A percentile compares a stretch with the other conserved stretches of the same genome.
phyloP scores from a whole-genome alignment of 2,888 invertebrate species.

The Cynaeus angustus region DNA sequence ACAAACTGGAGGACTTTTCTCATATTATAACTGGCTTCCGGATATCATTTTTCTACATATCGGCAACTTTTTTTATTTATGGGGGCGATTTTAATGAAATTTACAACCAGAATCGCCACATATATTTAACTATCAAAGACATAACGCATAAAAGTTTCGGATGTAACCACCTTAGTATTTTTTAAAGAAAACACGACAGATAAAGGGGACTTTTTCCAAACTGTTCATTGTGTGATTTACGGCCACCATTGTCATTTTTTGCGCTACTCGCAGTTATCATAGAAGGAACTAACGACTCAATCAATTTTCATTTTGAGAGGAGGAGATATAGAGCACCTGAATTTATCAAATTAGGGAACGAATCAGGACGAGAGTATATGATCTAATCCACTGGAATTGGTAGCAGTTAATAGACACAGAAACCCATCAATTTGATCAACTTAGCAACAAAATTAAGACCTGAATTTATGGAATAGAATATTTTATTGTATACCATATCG shows the following conservation, averaged over 20 bases:
- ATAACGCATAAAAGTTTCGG: slow-evolving; percentile 30
- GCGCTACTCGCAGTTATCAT: slow-evolving; percentile 18
- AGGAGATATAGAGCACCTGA: slow-evolving; percentile 20
- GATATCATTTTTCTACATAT: slow-evolving; percentile 19
- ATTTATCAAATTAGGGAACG: slow-evolving; percentile 20
- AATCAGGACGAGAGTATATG: too few relatives aligned
- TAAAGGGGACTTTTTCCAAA: slow-evolving; percentile 20
- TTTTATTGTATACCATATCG: too few relatives aligned
- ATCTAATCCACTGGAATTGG: too few relatives aligned
- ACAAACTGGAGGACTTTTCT: slow-evolving; percentile 10
- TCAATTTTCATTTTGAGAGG: slow-evolving; percentile 26
- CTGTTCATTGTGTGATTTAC: slow-evolving; percentile 24
- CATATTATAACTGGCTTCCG: not conserved
- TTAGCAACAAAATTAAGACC: too few relatives aligned
- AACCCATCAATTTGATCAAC: too few relatives aligned
- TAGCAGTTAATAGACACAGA: too few relatives aligned
- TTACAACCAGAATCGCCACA: slow-evolving; percentile 28
- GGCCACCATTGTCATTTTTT: slow-evolving; percentile 32
- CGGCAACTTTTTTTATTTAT: slow-evolving; percentile 39
- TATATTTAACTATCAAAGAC: slow-evolving; percentile 23
- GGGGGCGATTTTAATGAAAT: slow-evolving; percentile 31
- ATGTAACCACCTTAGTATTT: slow-evolving; percentile 32
- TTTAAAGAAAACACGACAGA: slow-evolving; percentile 38
- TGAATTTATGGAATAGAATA: too few relatives aligned
- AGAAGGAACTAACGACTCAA: slow-evolving; percentile 35